phyloP scores from a whole-genome alignment of 2,797 vertebrate species.

The Lophotriccus pileatus region DNA sequence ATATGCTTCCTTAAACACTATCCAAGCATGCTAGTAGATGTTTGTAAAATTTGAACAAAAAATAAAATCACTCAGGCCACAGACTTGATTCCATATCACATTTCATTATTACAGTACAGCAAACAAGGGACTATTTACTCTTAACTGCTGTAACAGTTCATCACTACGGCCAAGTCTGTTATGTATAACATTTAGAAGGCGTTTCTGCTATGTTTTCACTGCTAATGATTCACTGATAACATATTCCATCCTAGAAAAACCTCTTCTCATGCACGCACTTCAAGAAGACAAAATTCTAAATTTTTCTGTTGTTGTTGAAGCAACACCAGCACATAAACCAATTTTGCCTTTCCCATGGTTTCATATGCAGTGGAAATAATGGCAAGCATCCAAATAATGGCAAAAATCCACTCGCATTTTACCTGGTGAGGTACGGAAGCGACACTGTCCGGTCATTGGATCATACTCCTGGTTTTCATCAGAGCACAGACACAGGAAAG shows the following conservation, averaged over 20 bases:
- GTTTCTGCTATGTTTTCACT: neutral
- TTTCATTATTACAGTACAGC: neutral
- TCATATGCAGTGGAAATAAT: neutral
- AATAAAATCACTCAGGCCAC: neutral
- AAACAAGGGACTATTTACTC: neutral
- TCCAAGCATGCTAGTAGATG: neutral
- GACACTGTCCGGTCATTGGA: conserved; percentile 88
- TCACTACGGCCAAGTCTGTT: neutral
- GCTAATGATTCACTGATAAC: neutral
- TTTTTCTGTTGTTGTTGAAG: neutral
- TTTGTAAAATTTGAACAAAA: neutral
- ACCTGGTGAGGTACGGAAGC: conserved; percentile 81
- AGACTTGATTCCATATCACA: neutral
- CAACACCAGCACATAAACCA: neutral
- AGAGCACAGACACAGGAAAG: conserved; percentile 88
- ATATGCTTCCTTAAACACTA: neutral
- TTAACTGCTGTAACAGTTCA: neutral
- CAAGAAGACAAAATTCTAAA: neutral
- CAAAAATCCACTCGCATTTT: neutral
- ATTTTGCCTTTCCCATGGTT: neutral
- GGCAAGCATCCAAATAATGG: neutral
- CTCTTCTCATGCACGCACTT: neutral
- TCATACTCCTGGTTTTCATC: conserved; percentile 87
- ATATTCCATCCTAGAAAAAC: neutral
- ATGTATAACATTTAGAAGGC: neutral